Percentiles rank a stretch among this genome's conserved stretches.
These are phyloP conservation scores for Dendroctonus ponderosae DNA, from an alignment of 1,140 invertebrate species.

Conservation along the genomic window DNA sequence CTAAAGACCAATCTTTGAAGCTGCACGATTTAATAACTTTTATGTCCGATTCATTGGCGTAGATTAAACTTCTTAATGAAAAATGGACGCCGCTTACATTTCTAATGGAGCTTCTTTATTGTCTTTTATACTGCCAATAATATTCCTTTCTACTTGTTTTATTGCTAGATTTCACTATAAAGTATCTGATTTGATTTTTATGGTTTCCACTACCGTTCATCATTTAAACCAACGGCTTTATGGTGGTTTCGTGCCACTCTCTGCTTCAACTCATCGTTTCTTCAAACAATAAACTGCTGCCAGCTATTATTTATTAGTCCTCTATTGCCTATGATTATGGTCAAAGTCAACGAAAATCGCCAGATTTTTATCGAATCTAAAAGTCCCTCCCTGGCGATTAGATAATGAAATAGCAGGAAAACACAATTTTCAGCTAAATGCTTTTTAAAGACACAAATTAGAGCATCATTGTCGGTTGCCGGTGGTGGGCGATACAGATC, in stretches of 20 bases:
- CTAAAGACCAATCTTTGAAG: slow-evolving; percentile 41
- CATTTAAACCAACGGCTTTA: no score
- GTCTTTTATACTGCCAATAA: slow-evolving; percentile 25
- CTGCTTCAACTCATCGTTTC: no score
- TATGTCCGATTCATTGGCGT: slow-evolving; percentile 44
- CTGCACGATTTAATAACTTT: slow-evolving; percentile 45
- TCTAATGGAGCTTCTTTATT: slow-evolving; percentile 35
- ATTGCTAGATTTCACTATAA: slow-evolving; percentile 14
- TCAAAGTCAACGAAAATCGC: no score
- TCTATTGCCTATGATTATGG: no score
- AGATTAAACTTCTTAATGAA: slow-evolving; percentile 45
- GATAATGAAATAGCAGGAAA: slow-evolving; percentile 5
- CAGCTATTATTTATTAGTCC: no score
- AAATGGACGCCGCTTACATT: slow-evolving; percentile 42
- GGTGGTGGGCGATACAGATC: slow-evolving; percentile 6
- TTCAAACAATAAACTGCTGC: no score
- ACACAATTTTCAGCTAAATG: slow-evolving; percentile 6
- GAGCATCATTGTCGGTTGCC: slow-evolving; percentile 14
- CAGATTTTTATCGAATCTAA: no score
- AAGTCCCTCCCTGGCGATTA: no score
- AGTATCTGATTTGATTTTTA: slow-evolving; percentile 21
- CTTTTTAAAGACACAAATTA: slow-evolving; percentile 20
- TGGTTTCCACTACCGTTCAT: no score
- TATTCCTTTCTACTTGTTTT: slow-evolving; percentile 7
- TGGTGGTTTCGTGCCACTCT: no score